Evolutionary conservation across 1,140 invertebrate genomes (phyloP), one percentile per base, ranked within the genome.

Genomic region (Centruroides vittatus): DNA sequence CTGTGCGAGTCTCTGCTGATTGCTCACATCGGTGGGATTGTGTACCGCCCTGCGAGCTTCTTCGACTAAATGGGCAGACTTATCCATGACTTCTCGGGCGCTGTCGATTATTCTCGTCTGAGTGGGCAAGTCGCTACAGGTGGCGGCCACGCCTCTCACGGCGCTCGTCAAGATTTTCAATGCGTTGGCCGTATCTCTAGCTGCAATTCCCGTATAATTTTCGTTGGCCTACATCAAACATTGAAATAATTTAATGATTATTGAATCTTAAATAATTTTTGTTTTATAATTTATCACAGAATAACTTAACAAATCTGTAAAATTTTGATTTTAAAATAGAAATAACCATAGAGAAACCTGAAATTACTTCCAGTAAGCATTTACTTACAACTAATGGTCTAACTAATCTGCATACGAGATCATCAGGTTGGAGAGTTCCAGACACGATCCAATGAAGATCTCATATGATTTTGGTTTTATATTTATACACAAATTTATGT

Each of bases 171-270:
- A 79, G 50, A 84, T 79, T 60, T 82, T 78, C 3, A 93, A 72
- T 5, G 84, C 81, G 63, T 84, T 79, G 0, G 87, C 86, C 0
- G 86, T 88, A 68, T 93, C 88, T 52, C 86, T 74, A 3, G 88
- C 86, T 9, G 88, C 86, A 60, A 84, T 82, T 3, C 87, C 86
- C 0, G 88, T 88, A 71, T 90, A 90, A 62, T 83, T 83, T 61
- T 88, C 83, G 71, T 93, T 91, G 48, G 84, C 85, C 70, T 77
- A 66, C 5, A 65, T 53, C 63, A 35, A 51, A 23, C 23, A 23
- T 23, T 23, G 23, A 61, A 59, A 64, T 7, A 53, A 47, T 13
- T 41, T 36, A 35, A n/a, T 11, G 59, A 41, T 58, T 63, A 47
- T 51, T 48, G 13, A 53, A 47, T 35, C 8, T 36, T 55, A 10